Base-by-base conservation (phyloP, 2,888 invertebrate species). In the Eurytoma adleriae region DNA sequence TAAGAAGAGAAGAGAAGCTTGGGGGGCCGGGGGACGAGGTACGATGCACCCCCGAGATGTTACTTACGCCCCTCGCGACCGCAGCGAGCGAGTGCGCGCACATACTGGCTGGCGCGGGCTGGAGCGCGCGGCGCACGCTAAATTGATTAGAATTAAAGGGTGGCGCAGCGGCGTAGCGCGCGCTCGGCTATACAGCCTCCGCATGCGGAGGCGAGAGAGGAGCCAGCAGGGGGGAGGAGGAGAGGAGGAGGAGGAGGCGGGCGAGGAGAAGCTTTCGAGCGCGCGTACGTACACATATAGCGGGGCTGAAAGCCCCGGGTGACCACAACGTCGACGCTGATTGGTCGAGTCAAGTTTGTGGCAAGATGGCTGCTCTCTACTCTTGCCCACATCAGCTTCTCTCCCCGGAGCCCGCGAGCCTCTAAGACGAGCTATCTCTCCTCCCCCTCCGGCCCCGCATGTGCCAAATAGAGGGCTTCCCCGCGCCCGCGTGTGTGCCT, bases 311-410 rank as follows among this genome's bases (percentile, higher is more conserved):
- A 81, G 78, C 78, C 80, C 56, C 78, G 89, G 90, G 90, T 91
- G 90, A 90, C 90, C 90, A 90, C 90, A 90, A 88, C 87, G 90
- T 90, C 90, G 87, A 87, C 89, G 88, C 90, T 90, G 89, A 90
- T 91, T 91, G 91, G 91, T 90, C 89, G 90, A 90, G 89, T 90
- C 88, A 89, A 89, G 90, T 90, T 91, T 90, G 90, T 90, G 90
- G 90, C 90, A 91, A 91, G 90, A 91, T 91, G 90, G 90, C 90
- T 89, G 87, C 87, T 85, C 80, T 80, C 84, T 74, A 68, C 66
- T 3, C 68, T 56, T 30, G n/a, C 64, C 59, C 71, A 27, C 66
- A 27, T 61, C 57, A 24, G 30, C 40, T 52, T 69, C 48, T 20
- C 18, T 30, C 62, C 62, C n/a, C 30, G 27, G 27, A 30, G 24